These are phyloP conservation scores for Enteromius anoplus DNA, from an alignment of 2,797 vertebrate species.

Conservation along the genomic window DNA sequence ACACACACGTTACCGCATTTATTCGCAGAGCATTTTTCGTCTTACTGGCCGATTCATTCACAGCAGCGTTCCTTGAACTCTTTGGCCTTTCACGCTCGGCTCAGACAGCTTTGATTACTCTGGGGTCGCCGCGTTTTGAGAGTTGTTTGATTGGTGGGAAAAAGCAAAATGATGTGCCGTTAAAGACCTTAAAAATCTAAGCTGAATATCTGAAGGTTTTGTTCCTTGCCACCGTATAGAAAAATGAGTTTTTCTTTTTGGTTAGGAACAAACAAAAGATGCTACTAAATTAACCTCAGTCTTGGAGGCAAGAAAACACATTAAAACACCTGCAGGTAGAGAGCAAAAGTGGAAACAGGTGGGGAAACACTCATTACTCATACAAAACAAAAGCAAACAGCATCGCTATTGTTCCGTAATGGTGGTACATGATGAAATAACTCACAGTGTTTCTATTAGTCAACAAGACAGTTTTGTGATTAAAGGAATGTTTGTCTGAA, in stretches of 20 bases:
- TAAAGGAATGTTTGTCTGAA: conserved; percentile 25
- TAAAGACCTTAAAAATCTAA: conserved; percentile 26
- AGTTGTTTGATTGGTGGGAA: conserved; percentile 4
- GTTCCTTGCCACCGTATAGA: background rate
- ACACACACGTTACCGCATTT: conserved; percentile 4
- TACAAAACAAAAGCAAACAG: background rate
- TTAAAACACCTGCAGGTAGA: conserved; percentile 18
- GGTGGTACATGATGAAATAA: conserved; percentile 10
- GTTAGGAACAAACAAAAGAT: conserved; percentile 22
- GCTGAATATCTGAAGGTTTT: conserved; percentile 7
- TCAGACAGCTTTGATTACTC: conserved; percentile 38
- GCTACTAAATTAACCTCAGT: conserved; percentile 12
- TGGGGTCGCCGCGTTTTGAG: background rate
- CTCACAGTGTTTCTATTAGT: conserved; percentile 29
- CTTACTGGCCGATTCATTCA: background rate
- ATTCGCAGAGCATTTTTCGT: background rate
- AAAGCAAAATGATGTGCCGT: background rate
- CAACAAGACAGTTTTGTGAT: conserved; percentile 33
- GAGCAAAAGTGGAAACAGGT: background rate
- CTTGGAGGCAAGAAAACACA: background rate
- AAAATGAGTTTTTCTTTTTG: background rate
- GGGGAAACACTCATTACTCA: background rate
- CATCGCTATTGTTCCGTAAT: background rate
- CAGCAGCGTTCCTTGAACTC: conserved; percentile 27
- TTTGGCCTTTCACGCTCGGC: background rate